Conservation (phyloP, 2,113 vertebrate species). For the Anhinga rufa region DNA sequence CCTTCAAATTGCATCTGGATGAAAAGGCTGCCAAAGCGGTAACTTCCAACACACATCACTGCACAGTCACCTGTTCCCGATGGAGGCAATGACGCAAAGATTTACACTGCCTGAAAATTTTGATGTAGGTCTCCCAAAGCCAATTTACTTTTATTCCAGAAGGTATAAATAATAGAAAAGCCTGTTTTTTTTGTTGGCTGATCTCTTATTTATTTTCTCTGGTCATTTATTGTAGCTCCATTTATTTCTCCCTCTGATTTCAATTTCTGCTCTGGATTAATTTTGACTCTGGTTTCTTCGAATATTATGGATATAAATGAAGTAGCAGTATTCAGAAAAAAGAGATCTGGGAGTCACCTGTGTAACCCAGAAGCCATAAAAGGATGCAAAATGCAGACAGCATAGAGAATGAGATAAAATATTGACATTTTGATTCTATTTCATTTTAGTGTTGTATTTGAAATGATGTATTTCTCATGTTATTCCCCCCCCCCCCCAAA, state of each 20-base stretch:
- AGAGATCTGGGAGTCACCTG: background rate
- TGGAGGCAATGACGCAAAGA: background rate
- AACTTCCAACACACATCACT: accelerated
- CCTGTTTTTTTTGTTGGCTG: background rate
- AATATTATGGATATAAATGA: conserved; percentile 46
- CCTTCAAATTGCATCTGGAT: background rate
- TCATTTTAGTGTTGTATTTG: background rate
- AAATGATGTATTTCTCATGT: background rate
- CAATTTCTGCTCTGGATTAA: conserved; percentile 16
- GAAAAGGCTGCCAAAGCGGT: background rate
- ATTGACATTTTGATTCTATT: conserved; percentile 5
- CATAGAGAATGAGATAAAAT: background rate
- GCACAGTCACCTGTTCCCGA: background rate
- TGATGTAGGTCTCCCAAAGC: background rate
- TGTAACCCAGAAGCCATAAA: background rate
- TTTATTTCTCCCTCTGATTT: conserved; percentile 26
- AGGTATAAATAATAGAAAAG: conserved; percentile 19
- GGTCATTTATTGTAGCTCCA: background rate
- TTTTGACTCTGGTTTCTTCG: background rate
- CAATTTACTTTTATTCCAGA: conserved; percentile 15
- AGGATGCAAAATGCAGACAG: background rate
- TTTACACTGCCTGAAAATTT: background rate
- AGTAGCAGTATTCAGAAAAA: background rate
- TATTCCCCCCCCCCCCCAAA: background rate
- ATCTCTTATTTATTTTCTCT: background rate